These are phyloP conservation scores for Artemisiospiza belli DNA, from an alignment of 2,113 vertebrate genomes.

Conservation along the genomic window DNA sequence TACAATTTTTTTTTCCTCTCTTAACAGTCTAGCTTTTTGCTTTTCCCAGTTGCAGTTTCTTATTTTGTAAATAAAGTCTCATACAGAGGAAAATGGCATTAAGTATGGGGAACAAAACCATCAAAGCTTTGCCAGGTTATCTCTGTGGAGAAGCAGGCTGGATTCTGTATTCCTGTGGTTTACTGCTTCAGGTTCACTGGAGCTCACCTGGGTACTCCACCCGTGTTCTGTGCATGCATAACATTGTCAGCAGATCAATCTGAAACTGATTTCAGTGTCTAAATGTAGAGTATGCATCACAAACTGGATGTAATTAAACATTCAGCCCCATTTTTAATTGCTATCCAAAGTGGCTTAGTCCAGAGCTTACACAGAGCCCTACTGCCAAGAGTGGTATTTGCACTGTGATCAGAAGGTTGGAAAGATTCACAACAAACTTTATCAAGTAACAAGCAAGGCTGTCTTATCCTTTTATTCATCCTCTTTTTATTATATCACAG, in stretches of 20 bases:
- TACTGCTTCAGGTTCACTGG: background rate
- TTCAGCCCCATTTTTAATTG: background rate
- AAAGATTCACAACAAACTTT: background rate
- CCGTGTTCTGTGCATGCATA: fast-evolving
- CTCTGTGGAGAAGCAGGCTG: background rate
- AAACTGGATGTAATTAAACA: background rate
- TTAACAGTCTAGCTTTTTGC: background rate
- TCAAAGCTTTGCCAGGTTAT: background rate
- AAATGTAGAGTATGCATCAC: background rate
- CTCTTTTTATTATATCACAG: background rate
- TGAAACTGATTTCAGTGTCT: background rate
- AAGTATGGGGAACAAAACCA: background rate
- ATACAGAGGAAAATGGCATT: background rate
- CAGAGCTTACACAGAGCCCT: background rate
- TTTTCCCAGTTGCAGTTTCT: background rate
- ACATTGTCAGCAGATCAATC: background rate
- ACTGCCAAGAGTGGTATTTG: background rate
- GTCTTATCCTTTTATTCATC: background rate
- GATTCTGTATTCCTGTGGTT: background rate
- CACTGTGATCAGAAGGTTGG: background rate
- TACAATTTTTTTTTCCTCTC: background rate
- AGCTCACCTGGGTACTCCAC: background rate
- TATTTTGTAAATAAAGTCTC: background rate
- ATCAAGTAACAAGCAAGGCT: background rate
- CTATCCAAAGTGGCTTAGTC: background rate